Base-by-base conservation (phyloP, 2,797 vertebrate genomes). In the Onychomys leucogaster region DNA sequence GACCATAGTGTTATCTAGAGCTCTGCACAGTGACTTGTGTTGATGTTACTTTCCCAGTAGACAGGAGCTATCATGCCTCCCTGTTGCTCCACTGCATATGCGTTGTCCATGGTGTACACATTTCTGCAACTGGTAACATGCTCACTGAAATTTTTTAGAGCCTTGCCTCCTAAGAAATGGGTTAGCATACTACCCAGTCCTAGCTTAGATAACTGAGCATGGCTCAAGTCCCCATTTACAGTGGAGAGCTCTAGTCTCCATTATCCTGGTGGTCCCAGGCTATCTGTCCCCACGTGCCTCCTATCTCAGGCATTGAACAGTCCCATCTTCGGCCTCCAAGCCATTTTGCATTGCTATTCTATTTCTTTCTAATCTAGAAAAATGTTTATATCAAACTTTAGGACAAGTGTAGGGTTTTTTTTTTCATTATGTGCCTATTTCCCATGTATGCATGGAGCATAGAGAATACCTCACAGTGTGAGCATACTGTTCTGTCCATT, bases 141-240 rank as follows among this genome's bases (percentile, higher is more conserved):
- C 5, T 27, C 0, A 32, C 6, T 37, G 21, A 34, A n/a, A 27
- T 14, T 90, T 85, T 75, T 49, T n/a, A 65, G 7, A 75, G 52
- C 4, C 76, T 85, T 29, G 11, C 65, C 75, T 83, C n/a, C 25
- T 29, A 46, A 84, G 43, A 10, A 27, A 8, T 4, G 6, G 11
- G 52, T 80, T 61, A 75, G 52, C 17, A 5, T 9, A 5, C 23
- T 2, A 3, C 29, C 49, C 7, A 46, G 73, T 11, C 11, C 14
- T 43, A 52, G 82, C 14, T 78, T 41, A 11, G 67, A 16, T 27
- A 3, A 6, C 37, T 43, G n/a, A 23, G 17, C 37, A 25, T 65
- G 49, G 27, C 6, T 16, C 17, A 8, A 6, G 19, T 2, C 16
- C 43, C n/a, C 0, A 5, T 14, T 2, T 13, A 12, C 3, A 43